Conservation (phyloP, 2,888 invertebrate species). For the Fragum sueziense region DNA sequence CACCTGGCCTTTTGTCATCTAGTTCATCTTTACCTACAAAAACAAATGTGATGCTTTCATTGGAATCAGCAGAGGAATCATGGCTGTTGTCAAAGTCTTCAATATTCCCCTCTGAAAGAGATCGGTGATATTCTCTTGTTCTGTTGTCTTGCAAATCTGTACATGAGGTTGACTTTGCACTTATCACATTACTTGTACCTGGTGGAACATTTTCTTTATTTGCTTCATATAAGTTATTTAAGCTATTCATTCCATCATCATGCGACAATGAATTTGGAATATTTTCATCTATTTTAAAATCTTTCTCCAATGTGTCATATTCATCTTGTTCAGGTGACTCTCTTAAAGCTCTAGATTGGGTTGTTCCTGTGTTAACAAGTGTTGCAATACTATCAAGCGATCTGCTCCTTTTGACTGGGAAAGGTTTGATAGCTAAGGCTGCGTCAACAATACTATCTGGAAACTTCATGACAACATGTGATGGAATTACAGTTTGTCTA, state of each 20-base stretch:
- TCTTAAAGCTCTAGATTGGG: slow-evolving; percentile 30
- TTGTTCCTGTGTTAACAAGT: slow-evolving; percentile 37
- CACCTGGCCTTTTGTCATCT: not conserved
- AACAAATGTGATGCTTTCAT: slow-evolving; percentile 75
- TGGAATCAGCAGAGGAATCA: slow-evolving; percentile 54
- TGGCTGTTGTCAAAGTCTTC: slow-evolving; percentile 61
- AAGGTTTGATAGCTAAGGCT: slow-evolving; percentile 58
- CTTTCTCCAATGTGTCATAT: not conserved
- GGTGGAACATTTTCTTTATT: slow-evolving; percentile 16
- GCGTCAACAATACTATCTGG: slow-evolving; percentile 61
- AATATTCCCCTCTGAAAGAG: slow-evolving; percentile 66
- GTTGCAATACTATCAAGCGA: slow-evolving; percentile 53
- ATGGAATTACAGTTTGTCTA: slow-evolving; percentile 18
- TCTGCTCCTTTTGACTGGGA: slow-evolving; percentile 44
- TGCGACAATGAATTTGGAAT: slow-evolving; percentile 45
- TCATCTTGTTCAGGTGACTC: not conserved
- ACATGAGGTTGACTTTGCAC: slow-evolving; percentile 49
- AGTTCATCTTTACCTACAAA: slow-evolving; percentile 62
- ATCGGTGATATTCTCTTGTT: slow-evolving; percentile 54
- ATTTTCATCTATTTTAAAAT: not conserved
- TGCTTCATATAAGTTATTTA: slow-evolving; percentile 29
- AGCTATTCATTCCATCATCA: slow-evolving; percentile 47
- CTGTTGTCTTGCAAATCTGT: slow-evolving; percentile 42
- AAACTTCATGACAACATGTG: slow-evolving; percentile 44
- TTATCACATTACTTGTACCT: not conserved